Percentiles rank a stretch among this genome's conserved stretches.
These are phyloP conservation scores for Crotalus helleri DNA, from an alignment of 2,113 vertebrate genomes.

Conservation along the genomic window DNA sequence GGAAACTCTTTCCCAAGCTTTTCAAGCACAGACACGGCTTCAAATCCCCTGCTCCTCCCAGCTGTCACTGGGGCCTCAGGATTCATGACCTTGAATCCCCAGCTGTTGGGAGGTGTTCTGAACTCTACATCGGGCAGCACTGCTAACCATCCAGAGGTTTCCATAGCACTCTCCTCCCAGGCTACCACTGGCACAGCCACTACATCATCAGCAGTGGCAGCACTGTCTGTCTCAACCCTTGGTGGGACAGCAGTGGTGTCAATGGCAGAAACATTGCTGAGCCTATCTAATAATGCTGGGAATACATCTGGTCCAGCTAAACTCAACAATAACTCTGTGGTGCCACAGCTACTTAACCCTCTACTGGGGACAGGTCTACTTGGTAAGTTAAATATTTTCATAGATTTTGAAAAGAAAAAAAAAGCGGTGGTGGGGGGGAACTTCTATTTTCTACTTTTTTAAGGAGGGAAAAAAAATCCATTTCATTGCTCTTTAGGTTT, in stretches of 20 bases:
- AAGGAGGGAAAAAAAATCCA: constrained; percentile 38
- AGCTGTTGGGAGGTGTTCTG: constrained; percentile 82
- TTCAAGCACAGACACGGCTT: constrained; percentile 68
- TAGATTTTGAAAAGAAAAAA: constrained; percentile 58
- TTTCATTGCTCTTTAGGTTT: constrained; percentile 55
- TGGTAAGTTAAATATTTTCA: constrained; percentile 71
- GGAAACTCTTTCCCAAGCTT: constrained; percentile 67
- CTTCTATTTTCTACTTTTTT: constrained; percentile 58
- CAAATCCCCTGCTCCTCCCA: constrained; percentile 74
- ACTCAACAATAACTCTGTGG: constrained; percentile 72
- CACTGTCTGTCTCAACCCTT: constrained; percentile 82
- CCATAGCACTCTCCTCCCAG: constrained; percentile 87
- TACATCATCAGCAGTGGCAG: constrained; percentile 85
- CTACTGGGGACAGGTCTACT: constrained; percentile 80
- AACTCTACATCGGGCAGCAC: constrained; percentile 78
- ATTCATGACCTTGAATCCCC: constrained; percentile 79
- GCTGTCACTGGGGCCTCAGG: constrained; percentile 74
- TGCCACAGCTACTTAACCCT: constrained; percentile 82
- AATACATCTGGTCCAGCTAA: constrained; percentile 71
- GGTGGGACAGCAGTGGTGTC: constrained; percentile 83
- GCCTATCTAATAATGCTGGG: constrained; percentile 74
- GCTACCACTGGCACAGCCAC: constrained; percentile 88
- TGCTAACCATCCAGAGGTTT: constrained; percentile 86
- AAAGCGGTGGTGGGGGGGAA: constrained; percentile 12
- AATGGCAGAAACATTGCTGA: constrained; percentile 78